Evolutionary conservation across 2,888 invertebrate genomes (phyloP), one percentile per base, ranked within the genome.

Genomic region (Drosophila sordidula): DNA sequence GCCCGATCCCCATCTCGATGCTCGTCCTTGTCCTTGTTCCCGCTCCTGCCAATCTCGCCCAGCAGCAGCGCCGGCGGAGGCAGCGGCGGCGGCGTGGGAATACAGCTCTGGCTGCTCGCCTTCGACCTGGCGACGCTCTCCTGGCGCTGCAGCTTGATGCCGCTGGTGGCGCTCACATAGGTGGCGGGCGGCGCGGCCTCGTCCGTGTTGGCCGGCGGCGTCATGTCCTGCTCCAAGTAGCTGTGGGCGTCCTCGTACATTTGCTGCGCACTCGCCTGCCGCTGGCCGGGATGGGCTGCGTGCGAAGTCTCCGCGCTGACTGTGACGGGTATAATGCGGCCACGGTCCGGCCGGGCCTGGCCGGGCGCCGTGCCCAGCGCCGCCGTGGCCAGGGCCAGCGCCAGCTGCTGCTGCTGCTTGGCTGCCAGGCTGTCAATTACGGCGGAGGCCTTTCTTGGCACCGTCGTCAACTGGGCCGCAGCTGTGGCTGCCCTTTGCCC

Each of bases 211-310:
- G 18, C 18, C 18, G 18, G 18, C 18, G 18, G 84, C 44, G 82
- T 76, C 26, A 81, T 81, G 29, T 68, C 72, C 45, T 87, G 79
- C 74, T 90, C 90, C 66, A 90, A 69, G 65, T 90, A 90, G 66
- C 78, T 85, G 78, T 90, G 90, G 44, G 90, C 84, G 67, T 90
- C 86, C 69, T 90, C 86, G 80, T 90, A 90, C 56, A 89, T 78
- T 65, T 83, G 86, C 56, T 88, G 83, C 25, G 80, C 87, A 47
- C 77, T 71, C 41, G 55, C 62, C 65, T 63, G 49, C 36, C 49
- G 62, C 57, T 56, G 54, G 34, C 47, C 56, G 36, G 47, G 45
- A 16, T 66, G 39, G 44, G 16, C 22, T 39, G 67, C 62, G 32
- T 14, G 45, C 58, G 74, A 65, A 12, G 58, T 56, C 66, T 75